Conservation (phyloP, 2,113 vertebrate genomes). For the Meleagris gallopavo region DNA sequence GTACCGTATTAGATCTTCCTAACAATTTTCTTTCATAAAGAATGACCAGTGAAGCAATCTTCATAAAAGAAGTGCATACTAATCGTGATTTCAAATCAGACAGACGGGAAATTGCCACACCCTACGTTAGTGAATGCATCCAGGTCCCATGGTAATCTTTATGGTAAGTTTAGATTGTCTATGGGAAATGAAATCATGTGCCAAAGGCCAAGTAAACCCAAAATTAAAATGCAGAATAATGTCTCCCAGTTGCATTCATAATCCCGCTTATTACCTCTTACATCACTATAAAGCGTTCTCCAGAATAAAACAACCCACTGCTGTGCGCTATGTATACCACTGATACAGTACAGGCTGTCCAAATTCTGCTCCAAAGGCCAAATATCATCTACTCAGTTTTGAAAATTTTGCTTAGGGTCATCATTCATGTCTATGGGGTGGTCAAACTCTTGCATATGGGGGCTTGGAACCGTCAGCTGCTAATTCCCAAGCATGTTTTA, state of each 20-base stretch:
- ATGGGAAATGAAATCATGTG: slow-evolving; percentile 48
- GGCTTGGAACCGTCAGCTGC: neutral
- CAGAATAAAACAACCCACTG: slow-evolving; percentile 12
- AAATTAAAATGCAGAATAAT: slow-evolving; percentile 70
- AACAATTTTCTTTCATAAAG: neutral
- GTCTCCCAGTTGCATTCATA: slow-evolving; percentile 66
- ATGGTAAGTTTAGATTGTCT: slow-evolving; percentile 43
- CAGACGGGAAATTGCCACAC: slow-evolving; percentile 65
- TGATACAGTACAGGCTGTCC: neutral
- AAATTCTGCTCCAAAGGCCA: neutral
- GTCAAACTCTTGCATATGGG: neutral
- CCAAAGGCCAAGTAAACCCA: slow-evolving; percentile 52
- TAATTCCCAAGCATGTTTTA: slow-evolving; percentile 9
- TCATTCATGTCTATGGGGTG: neutral
- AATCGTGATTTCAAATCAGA: slow-evolving; percentile 42
- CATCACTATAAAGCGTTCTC: slow-evolving; percentile 46
- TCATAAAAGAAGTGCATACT: neutral
- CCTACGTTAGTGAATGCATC: slow-evolving; percentile 46
- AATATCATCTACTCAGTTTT: slow-evolving; percentile 15
- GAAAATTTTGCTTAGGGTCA: neutral
- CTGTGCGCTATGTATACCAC: neutral
- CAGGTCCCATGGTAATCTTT: slow-evolving; percentile 56
- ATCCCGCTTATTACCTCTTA: slow-evolving; percentile 65
- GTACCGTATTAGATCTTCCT: neutral
- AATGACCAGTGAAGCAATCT: slow-evolving; percentile 15